phyloP scores from a whole-genome alignment of 2,113 vertebrate species.

The Salvator merianae region DNA sequence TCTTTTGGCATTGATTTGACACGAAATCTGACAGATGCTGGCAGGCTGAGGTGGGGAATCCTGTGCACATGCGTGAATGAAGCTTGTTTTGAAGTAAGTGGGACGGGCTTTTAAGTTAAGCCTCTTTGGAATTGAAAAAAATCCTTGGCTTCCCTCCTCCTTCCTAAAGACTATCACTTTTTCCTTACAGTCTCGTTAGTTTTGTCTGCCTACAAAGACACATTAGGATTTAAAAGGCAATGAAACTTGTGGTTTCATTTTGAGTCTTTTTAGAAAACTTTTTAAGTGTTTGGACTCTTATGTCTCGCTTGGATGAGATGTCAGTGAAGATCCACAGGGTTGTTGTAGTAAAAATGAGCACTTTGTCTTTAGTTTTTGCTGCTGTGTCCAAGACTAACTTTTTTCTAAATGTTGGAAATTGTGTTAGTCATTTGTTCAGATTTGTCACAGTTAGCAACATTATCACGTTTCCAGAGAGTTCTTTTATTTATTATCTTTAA shows the following conservation, averaged over 20 bases:
- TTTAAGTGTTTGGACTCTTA: background rate
- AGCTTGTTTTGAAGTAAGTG: background rate
- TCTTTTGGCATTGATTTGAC: background rate
- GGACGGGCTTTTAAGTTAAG: background rate
- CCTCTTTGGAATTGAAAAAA: conserved; percentile 18
- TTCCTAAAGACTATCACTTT: conserved; percentile 36
- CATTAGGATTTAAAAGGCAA: conserved; percentile 40
- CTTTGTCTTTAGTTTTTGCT: background rate
- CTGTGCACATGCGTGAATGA: background rate
- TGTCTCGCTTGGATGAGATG: background rate
- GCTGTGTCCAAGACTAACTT: background rate
- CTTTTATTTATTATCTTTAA: background rate
- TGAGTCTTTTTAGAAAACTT: background rate
- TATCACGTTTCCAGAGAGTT: background rate
- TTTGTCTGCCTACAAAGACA: conserved; percentile 37
- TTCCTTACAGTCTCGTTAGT: conserved; percentile 15
- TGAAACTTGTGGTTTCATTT: accelerated
- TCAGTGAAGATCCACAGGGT: background rate
- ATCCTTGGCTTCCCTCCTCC: conserved; percentile 20
- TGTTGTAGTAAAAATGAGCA: background rate
- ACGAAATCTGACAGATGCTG: background rate
- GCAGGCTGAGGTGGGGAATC: background rate
- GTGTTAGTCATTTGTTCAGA: background rate
- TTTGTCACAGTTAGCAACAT: background rate
- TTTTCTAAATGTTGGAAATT: background rate